These are phyloP conservation scores for Chrysolina americana DNA, from an alignment of 2,888 invertebrate species.

Conservation along the genomic window DNA sequence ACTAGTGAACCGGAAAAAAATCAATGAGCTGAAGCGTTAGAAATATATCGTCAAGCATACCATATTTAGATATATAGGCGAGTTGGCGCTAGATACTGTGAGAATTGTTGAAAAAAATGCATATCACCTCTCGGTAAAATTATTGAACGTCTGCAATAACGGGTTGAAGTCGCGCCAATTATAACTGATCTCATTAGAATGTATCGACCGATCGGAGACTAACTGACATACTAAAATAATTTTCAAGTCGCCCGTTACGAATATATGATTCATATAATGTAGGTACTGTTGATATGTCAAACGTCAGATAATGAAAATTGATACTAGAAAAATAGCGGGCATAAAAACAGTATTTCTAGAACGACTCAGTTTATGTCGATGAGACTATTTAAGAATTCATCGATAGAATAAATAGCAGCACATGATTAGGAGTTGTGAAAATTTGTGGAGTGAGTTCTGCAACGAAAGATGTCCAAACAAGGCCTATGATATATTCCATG, in stretches of 20 bases:
- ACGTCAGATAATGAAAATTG: too few relatives aligned
- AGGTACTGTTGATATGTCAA: too few relatives aligned
- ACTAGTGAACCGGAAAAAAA: too few relatives aligned
- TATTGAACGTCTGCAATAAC: neutral
- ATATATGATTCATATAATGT: neutral
- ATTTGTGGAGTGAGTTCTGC: too few relatives aligned
- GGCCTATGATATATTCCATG: too few relatives aligned
- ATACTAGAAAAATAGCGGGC: too few relatives aligned
- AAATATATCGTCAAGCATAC: neutral
- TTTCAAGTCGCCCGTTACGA: neutral
- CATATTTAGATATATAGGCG: neutral
- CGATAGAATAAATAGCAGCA: too few relatives aligned
- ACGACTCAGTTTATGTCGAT: too few relatives aligned
- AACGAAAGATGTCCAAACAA: too few relatives aligned
- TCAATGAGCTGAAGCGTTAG: neutral
- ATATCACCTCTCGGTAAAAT: neutral
- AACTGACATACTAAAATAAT: conserved; percentile 14
- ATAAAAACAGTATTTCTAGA: too few relatives aligned
- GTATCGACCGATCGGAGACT: neutral
- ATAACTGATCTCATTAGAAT: conserved; percentile 11
- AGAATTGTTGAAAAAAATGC: neutral
- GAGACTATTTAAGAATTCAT: too few relatives aligned
- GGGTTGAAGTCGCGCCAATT: conserved; percentile 1
- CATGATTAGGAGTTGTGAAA: too few relatives aligned
- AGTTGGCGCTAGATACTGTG: conserved; percentile 9